Conservation (phyloP, 1,140 invertebrate genomes). For the Zaprionus nigranus region DNA sequence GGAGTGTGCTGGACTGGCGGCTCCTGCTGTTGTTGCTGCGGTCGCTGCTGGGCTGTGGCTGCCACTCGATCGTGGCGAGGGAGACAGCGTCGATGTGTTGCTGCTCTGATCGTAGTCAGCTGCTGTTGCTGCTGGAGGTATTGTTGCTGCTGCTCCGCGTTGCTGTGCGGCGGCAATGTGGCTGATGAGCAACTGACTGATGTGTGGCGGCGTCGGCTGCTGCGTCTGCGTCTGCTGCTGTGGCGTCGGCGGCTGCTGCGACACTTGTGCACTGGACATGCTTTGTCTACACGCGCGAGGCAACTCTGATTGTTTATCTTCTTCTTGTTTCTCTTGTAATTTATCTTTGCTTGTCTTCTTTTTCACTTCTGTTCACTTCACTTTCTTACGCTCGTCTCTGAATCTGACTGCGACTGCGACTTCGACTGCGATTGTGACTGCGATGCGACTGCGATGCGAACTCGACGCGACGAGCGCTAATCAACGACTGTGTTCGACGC, state of each 20-base stretch:
- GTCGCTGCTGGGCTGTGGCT: conserved; percentile 51
- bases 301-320: conserved; percentile 18
- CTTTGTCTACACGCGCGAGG: conserved; percentile 50
- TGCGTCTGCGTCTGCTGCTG: conserved; percentile 53
- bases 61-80: conserved; percentile 66
- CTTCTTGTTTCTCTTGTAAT: conserved; percentile 9
- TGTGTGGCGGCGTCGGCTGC: conserved; percentile 69
- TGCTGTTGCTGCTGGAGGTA: conserved; percentile 25
- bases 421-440: conserved; percentile 23
- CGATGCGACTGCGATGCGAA: conserved; percentile 50
- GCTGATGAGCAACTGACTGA: conserved; percentile 72
- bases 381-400: conserved; percentile 7
- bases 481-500: conserved; percentile 67
- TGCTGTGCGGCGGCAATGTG: conserved; percentile 71
- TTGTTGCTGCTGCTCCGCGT: conserved; percentile 47
- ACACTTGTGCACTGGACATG: conserved; percentile 84
- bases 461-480: conserved; percentile 70
- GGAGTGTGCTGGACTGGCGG: conserved; percentile 66
- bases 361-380: conserved; percentile 19
- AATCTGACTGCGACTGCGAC: conserved; percentile 17
- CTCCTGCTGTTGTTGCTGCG: conserved; percentile 27
- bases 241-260: conserved; percentile 76
- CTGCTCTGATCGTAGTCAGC: conserved; percentile 72
- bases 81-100: conserved; percentile 70
- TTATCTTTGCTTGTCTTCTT: conserved; percentile 8